These are phyloP conservation scores for Actinostola sp. DNA, from an alignment of 92 coral and sea anemone genomes.

Conservation along the genomic window DNA sequence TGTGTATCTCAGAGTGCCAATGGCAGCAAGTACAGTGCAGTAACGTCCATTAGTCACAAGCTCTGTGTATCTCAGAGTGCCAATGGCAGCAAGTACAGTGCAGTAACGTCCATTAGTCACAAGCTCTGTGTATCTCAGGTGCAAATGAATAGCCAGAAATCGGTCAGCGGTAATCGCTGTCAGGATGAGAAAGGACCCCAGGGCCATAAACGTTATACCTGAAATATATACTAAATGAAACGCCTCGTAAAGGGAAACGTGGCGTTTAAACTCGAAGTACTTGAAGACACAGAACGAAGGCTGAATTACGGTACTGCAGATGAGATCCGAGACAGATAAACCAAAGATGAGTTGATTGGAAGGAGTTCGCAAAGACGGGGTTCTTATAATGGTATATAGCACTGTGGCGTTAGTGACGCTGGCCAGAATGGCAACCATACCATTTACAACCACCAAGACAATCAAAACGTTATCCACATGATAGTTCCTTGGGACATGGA, in stretches of 20 bases:
- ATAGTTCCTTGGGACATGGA: not conserved
- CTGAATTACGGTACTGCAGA: not conserved
- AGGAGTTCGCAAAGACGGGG: constrained; percentile 2
- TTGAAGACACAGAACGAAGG: constrained; percentile 3
- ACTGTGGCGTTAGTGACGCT: not conserved
- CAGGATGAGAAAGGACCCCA: not conserved
- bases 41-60: too few relatives aligned
- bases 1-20: too few relatives aligned
- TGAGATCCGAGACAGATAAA: constrained; percentile 8
- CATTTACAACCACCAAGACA: constrained; percentile 14
- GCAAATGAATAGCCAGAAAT: constrained; percentile 1
- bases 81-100: too few relatives aligned
- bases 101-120: too few relatives aligned
- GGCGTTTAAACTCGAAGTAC: constrained; percentile 14
- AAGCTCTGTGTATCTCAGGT: not conserved
- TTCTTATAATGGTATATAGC: not conserved
- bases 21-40: too few relatives aligned
- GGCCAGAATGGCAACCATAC: not conserved
- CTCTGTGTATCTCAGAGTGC: too few relatives aligned
- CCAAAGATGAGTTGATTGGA: constrained; percentile 7
- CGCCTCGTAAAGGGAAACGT: not conserved
- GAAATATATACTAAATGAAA: constrained; percentile 3
- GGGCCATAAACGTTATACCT: not conserved
- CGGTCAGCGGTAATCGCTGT: constrained; percentile 17
- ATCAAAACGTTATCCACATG: not conserved